Evolutionary conservation across 1,140 invertebrate species (phyloP).

Genomic region (Pogonognathellus flavescens): DNA sequence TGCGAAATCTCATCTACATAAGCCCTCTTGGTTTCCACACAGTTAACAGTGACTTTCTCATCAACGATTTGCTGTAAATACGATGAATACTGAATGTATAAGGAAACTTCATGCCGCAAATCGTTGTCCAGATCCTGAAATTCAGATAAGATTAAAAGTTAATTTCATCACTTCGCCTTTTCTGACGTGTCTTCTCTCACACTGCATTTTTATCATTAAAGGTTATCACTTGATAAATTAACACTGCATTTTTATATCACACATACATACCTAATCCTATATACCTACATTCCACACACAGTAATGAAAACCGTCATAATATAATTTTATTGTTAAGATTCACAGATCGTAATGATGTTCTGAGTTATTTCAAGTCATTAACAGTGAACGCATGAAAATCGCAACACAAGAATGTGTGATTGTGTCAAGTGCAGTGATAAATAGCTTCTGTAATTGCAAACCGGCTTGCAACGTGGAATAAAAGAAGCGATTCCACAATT

Average conservation of each 20-base stretch:
- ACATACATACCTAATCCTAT: background rate
- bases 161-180: conserved; percentile 48
- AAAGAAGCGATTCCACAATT: background rate
- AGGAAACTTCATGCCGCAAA: conserved; percentile 60
- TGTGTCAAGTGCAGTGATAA: conserved; percentile 15
- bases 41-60: conserved; percentile 65
- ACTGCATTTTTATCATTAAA: background rate
- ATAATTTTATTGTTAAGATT: too few relatives aligned
- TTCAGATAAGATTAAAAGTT: conserved; percentile 8
- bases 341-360: background rate
- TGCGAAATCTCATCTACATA: conserved; percentile 46
- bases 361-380: background rate
- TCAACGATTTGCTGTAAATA: conserved; percentile 66
- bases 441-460: conserved; percentile 4
- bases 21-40: conserved; percentile 54
- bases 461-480: background rate
- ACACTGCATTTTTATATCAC: background rate
- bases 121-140: conserved; percentile 62
- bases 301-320: too few relatives aligned
- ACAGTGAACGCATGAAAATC: background rate
- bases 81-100: conserved; percentile 67
- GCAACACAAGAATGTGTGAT: background rate
- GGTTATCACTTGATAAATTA: conserved; percentile 11
- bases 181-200: background rate
- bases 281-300: too few relatives aligned